phyloP scores from a whole-genome alignment of 2,113 vertebrate genomes.

The Mormoops blainvillei region DNA sequence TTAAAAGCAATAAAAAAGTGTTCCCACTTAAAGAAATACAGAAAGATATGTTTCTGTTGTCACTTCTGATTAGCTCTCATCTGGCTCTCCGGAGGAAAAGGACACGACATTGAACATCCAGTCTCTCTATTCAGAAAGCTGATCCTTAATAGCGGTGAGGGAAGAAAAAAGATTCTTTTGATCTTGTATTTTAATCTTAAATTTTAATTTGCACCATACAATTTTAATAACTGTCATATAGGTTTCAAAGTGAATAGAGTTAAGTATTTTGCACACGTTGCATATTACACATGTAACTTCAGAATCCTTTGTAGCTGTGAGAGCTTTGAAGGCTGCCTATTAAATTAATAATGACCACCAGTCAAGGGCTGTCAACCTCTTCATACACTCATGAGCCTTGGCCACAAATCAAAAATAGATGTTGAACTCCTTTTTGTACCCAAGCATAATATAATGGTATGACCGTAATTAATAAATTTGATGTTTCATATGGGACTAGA shows the following conservation, averaged over 20 bases:
- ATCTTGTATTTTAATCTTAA: slow-evolving; percentile 86
- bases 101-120: slow-evolving; percentile 76
- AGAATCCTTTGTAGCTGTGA: slow-evolving; percentile 78
- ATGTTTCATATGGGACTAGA: slow-evolving; percentile 25
- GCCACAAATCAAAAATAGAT: slow-evolving; percentile 70
- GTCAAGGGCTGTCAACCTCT: slow-evolving; percentile 71
- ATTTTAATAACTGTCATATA: slow-evolving; percentile 84
- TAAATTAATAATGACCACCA: slow-evolving; percentile 84
- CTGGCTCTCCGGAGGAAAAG: slow-evolving; percentile 71
- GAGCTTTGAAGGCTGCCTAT: slow-evolving; percentile 77
- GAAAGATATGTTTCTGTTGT: slow-evolving; percentile 62
- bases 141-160: slow-evolving; percentile 78
- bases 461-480: slow-evolving; percentile 1
- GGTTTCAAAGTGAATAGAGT: slow-evolving; percentile 82
- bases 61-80: slow-evolving; percentile 78
- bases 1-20: slow-evolving; percentile 76
- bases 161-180: slow-evolving; percentile 76
- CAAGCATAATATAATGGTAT: slow-evolving; percentile 56
- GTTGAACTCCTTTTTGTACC: slow-evolving; percentile 57
- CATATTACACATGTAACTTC: slow-evolving; percentile 82
- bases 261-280: slow-evolving; percentile 78
- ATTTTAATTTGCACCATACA: slow-evolving; percentile 85
- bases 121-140: slow-evolving; percentile 80
- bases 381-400: slow-evolving; percentile 49
- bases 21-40: slow-evolving; percentile 57